Evolutionary conservation across 2,113 vertebrate genomes (phyloP), one percentile per base, ranked within the genome.

Genomic region (Sprattus sprattus): DNA sequence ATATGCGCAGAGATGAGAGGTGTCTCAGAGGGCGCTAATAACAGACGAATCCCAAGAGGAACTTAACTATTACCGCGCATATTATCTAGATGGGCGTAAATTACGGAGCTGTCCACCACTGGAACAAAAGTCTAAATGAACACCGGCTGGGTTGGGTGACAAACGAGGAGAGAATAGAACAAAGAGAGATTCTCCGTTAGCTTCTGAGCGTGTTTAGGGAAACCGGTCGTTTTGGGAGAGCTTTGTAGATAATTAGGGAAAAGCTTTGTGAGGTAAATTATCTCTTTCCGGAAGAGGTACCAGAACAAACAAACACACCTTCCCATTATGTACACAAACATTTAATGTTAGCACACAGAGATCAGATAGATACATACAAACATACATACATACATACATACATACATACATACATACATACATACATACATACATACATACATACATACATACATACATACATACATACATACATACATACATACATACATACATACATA

Each of bases 141-240:
- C 87, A 85, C 81, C 50, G 25, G 85, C 20, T 89, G 87, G 28
- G 18, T 89, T 86, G 28, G 25, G 88, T 91, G 88, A 85, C 86
- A 81, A 52, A 88, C 85, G 88, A 88, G 84, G 86, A 87, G 89
- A 88, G 86, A 89, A 88, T 57, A 80, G 89, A 93, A 92, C 92
- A 91, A 91, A 90, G 85, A n/a, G 67, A 75, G 20, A n/a, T 85
- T 84, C 82, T 82, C 88, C 85, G 88, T 87, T 83, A 82, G 67
- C 25, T 39, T 32, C 25, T 39, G 9, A 28, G 25, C 13, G 25
- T 15, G 10, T 78, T 32, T 39, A 13, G 28, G 28, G 28, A 78
- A 78, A 78, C 71, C 44, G 28, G 71, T 39, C 3, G 71, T 78
- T 78, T 39, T 32, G 28, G 32, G 8, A 39, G 28, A 60, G 18